A percentile compares a stretch with the other conserved stretches of the same genome.
Evolutionary conservation across 2,113 vertebrate species (phyloP).

Genomic region (Bujurquina vittata): DNA sequence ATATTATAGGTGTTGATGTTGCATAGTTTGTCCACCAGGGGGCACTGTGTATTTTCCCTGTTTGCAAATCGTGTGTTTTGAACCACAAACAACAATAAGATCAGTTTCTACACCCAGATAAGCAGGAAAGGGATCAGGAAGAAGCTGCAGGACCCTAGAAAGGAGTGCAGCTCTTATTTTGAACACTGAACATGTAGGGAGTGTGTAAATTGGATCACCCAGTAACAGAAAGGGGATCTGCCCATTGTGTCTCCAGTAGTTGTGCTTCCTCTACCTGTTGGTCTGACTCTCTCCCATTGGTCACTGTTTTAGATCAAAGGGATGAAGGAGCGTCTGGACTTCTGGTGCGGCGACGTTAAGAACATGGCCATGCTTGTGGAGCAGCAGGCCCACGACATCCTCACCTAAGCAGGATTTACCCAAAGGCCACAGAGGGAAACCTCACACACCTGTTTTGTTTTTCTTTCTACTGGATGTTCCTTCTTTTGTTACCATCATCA

Average conservation of each 20-base stretch:
- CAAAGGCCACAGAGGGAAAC: not conserved
- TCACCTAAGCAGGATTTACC: constrained; percentile 82
- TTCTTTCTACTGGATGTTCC: constrained; percentile 29
- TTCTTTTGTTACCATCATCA: constrained; percentile 35
- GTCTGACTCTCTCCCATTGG: not conserved
- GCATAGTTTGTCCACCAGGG: not conserved
- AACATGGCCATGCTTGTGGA: constrained; percentile 98
- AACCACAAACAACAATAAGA: not conserved
- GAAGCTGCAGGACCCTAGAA: no score
- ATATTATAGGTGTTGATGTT: not conserved
- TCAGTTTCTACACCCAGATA: no score
- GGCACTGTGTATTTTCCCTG: not conserved
- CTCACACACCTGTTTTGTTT: not conserved
- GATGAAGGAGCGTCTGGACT: constrained; percentile 96
- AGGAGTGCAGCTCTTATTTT: no score
- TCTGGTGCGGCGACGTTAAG: constrained; percentile 95
- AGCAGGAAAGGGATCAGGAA: no score
- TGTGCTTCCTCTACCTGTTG: not conserved
- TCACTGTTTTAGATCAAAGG: constrained; percentile 88
- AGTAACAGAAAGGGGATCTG: not conserved
- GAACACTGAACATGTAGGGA: not conserved
- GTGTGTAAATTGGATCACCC: not conserved
- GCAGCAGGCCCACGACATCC: constrained; percentile 96
- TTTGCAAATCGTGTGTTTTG: no score
- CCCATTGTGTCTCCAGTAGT: not conserved